Conservation (phyloP, 2,888 invertebrate species). For the Clanis bilineata region DNA sequence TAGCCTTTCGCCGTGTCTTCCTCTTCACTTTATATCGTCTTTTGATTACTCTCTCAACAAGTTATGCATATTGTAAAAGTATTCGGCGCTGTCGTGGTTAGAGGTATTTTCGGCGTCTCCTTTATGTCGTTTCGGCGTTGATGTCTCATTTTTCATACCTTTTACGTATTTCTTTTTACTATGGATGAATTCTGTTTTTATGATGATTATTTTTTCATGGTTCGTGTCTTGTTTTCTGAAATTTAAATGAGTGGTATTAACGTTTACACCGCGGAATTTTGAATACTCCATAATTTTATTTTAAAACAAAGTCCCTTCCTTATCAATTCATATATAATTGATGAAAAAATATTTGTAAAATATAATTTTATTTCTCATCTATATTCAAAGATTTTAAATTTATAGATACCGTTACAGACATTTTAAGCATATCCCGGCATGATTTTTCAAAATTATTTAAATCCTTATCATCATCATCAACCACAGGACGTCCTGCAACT, state of each 20-base stretch:
- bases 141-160: conserved; percentile 67
- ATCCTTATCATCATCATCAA: no score
- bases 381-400: no score
- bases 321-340: neutral
- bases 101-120: conserved; percentile 66
- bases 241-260: conserved; percentile 11
- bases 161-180: conserved; percentile 64
- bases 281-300: neutral
- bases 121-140: conserved; percentile 61
- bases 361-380: no score
- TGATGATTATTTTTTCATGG: conserved; percentile 44
- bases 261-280: neutral
- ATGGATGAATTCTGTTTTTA: conserved; percentile 63
- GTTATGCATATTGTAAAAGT: conserved; percentile 81
- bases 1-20: conserved; percentile 79
- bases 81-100: conserved; percentile 58
- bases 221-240: conserved; percentile 7
- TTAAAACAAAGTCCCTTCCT: neutral
- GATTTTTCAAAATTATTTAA: no score
- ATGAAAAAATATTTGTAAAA: no score
- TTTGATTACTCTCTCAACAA: conserved; percentile 82
- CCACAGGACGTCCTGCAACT: no score
- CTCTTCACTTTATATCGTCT: conserved; percentile 80
- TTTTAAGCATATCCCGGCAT: no score
- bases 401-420: no score